phyloP scores from a whole-genome alignment of 2,113 vertebrate genomes.

The Pituophis catenifer region DNA sequence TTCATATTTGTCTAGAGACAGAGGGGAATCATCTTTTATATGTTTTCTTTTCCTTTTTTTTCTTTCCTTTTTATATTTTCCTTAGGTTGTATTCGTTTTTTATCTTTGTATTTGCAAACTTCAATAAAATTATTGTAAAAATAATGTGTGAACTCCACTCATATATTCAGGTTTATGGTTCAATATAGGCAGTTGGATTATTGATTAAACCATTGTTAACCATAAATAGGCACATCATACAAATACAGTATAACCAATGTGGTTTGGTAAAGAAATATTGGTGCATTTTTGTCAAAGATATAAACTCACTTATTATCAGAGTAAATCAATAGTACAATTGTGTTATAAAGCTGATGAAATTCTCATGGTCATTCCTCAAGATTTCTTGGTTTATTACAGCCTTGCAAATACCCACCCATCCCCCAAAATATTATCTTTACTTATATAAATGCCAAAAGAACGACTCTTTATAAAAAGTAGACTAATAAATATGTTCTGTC shows the following conservation, averaged over 20 bases:
- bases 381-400: neutral
- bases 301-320: neutral
- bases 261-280: neutral
- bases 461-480: neutral
- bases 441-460: neutral
- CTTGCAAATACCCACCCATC: neutral
- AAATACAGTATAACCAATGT: neutral
- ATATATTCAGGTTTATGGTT: neutral
- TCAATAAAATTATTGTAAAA: neutral
- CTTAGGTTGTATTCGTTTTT: neutral
- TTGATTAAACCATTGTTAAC: neutral
- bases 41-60: neutral
- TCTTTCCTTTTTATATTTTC: neutral
- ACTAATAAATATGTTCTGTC: neutral
- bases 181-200: neutral
- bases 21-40: neutral
- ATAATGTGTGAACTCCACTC: neutral
- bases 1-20: neutral
- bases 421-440: neutral
- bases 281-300: neutral
- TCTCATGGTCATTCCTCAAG: neutral
- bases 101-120: neutral
- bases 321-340: neutral
- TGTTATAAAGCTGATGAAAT: neutral
- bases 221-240: neutral